Evolutionary conservation across 2,888 invertebrate genomes (phyloP), one percentile per base, ranked within the genome.

Genomic region (Apoda limacodes): DNA sequence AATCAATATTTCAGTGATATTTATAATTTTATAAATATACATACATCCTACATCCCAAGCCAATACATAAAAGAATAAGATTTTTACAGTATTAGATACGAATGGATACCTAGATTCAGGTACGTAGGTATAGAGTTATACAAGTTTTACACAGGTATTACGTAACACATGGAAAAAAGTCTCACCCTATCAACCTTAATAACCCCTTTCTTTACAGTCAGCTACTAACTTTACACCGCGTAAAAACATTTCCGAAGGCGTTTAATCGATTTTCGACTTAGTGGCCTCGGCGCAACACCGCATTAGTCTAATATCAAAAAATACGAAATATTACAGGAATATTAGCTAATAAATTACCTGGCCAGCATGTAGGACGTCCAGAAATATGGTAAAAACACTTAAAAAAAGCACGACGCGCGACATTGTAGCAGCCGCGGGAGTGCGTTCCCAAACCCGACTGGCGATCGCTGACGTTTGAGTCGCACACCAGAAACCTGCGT

Each of bases 351-450:
- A 47, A 57, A 71, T 82, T 69, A 84, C 84, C 83, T 82, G 81
- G 57, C 78, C 80, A 48, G 80, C 76, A 48, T 74, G 74, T 52
- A 83, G 76, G 66, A 78, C 81, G 69, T 82, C 83, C 75, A 80
- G 74, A 67, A 82, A 69, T 70, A 83, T 74, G 67, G 78, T 74
- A 70, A 83, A 80, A 66, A 82, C 83, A 83, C 82, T 78, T 64
- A 83, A 68, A 74, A 82, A 75, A 68, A 83, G 75, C 71, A 83
- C 80, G 74, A 80, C 82, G 66, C 82, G 84, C 84, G 83, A 72
- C 84, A 85, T 85, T 66, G 67, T 82, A 63, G 80, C 78, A 74
- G 68, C 67, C 76, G 75, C 76, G 69, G 46, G 42, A 41, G 37
- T 59, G 61, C 66, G 64, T 58, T 58, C 50, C 55, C 55, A 43